Percentiles rank a stretch among this genome's conserved stretches.
These are phyloP conservation scores for Diplodus sargus DNA, from an alignment of 2,797 vertebrate species.

Conservation along the genomic window DNA sequence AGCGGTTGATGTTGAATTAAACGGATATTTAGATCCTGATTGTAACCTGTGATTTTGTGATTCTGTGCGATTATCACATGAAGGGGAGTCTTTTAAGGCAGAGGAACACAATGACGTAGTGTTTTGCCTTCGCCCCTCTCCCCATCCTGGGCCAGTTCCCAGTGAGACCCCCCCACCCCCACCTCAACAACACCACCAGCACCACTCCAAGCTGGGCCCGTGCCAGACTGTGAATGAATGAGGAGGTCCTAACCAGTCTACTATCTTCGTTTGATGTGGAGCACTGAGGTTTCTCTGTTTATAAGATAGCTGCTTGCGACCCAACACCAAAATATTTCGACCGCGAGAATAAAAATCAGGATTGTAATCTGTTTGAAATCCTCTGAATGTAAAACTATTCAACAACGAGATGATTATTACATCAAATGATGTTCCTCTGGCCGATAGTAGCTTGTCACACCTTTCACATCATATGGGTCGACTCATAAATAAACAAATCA, in stretches of 20 bases:
- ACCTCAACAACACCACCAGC: slow-evolving; percentile 61
- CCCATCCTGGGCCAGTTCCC: slow-evolving; percentile 66
- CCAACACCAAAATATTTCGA: slow-evolving; percentile 55
- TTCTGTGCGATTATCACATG: slow-evolving; percentile 60
- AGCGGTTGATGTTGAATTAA: slow-evolving; percentile 12
- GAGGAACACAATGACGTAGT: slow-evolving; percentile 80
- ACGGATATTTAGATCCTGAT: slow-evolving; percentile 10
- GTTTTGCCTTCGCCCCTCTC: slow-evolving; percentile 69
- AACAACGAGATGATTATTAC: neutral
- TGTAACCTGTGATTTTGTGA: slow-evolving; percentile 37
- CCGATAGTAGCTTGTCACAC: neutral
- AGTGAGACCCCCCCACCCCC: slow-evolving; percentile 47
- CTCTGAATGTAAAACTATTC: neutral
- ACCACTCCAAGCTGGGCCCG: slow-evolving; percentile 70
- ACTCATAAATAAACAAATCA: slow-evolving; percentile 25
- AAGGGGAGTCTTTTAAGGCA: slow-evolving; percentile 72
- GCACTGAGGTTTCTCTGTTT: slow-evolving; percentile 82
- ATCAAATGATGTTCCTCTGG: neutral
- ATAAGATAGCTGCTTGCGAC: slow-evolving; percentile 29
- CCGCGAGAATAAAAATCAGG: slow-evolving; percentile 16
- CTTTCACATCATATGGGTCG: neutral
- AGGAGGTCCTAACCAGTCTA: slow-evolving; percentile 74
- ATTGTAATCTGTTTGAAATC: slow-evolving; percentile 10
- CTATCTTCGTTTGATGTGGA: slow-evolving; percentile 82
- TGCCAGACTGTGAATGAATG: slow-evolving; percentile 80